Evolutionary conservation across 2,888 invertebrate genomes (phyloP).

Genomic region (Hipparchia semele): DNA sequence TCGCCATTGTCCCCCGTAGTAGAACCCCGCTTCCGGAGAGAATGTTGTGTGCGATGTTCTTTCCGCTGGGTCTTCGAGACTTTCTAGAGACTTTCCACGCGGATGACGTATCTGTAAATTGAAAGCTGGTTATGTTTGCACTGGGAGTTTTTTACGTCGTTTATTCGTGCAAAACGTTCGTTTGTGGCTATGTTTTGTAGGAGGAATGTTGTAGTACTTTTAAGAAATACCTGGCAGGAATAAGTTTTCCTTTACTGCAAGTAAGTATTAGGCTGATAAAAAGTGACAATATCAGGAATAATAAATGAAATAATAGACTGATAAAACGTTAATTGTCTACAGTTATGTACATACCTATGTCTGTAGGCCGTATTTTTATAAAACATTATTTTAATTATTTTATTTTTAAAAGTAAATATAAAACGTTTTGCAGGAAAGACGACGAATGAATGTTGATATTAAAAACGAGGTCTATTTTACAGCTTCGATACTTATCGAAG

Average conservation of each 20-base stretch:
- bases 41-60: conserved; percentile 84
- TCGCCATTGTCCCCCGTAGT: conserved; percentile 86
- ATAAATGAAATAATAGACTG: too few species aligned
- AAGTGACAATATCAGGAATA: too few species aligned
- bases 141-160: background rate
- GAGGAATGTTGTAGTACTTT: background rate
- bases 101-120: conserved; percentile 88
- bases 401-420: background rate
- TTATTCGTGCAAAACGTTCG: conserved; percentile 13
- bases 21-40: conserved; percentile 82
- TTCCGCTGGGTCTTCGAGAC: conserved; percentile 90
- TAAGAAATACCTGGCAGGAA: background rate
- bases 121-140: conserved; percentile 3
- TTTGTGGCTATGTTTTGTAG: background rate
- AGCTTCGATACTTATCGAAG: conserved; percentile 22
- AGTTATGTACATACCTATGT: too few species aligned
- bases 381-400: background rate
- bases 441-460: background rate
- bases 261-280: background rate
- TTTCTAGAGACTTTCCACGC: conserved; percentile 93
- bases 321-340: too few species aligned
- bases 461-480: conserved; percentile 19
- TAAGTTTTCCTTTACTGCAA: background rate
- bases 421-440: conserved; percentile 14
- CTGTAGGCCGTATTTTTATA: too few species aligned